These are phyloP conservation scores for Cryptus armator DNA, from an alignment of 2,888 invertebrate genomes.

Conservation along the genomic window DNA sequence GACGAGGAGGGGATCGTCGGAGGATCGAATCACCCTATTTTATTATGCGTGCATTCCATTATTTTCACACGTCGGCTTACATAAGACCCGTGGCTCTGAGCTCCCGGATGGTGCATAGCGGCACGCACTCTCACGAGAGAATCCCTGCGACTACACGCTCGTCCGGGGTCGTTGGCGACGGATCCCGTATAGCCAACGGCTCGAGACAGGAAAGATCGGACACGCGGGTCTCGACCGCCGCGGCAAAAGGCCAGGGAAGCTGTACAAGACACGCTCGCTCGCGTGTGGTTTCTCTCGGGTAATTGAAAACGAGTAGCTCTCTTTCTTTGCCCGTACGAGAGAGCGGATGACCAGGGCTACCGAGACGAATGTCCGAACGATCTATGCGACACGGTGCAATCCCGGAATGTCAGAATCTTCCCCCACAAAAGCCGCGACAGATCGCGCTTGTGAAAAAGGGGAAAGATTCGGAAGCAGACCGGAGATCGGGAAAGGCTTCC, in stretches of 20 bases:
- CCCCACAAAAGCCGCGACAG: background rate
- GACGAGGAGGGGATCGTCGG: background rate
- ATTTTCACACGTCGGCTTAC: conserved; percentile 65
- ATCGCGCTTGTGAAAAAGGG: background rate
- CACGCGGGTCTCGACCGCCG: conserved; percentile 31
- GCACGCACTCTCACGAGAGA: conserved; percentile 50
- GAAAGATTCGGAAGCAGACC: conserved; percentile 1
- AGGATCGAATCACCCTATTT: conserved; percentile 24
- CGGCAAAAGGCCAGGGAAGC: conserved; percentile 69
- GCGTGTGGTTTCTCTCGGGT: conserved; percentile 77
- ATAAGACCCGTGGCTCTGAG: conserved; percentile 27
- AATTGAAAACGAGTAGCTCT: conserved; percentile 75
- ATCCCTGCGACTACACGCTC: conserved; percentile 62
- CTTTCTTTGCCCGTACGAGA: conserved; percentile 16
- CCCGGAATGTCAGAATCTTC: conserved; percentile 1
- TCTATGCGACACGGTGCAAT: conserved; percentile 11
- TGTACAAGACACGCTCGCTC: conserved; percentile 72
- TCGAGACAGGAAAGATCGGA: conserved; percentile 64
- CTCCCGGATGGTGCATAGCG: conserved; percentile 43
- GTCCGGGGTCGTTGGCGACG: conserved; percentile 5
- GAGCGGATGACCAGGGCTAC: conserved; percentile 46
- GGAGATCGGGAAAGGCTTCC: conserved; percentile 7
- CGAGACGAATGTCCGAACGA: conserved; percentile 39
- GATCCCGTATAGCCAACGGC: conserved; percentile 33
- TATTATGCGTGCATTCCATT: conserved; percentile 41